Percentiles rank a stretch among this genome's conserved stretches.
Conservation (phyloP, 2,888 invertebrate species). For the Portevinia maculata region DNA sequence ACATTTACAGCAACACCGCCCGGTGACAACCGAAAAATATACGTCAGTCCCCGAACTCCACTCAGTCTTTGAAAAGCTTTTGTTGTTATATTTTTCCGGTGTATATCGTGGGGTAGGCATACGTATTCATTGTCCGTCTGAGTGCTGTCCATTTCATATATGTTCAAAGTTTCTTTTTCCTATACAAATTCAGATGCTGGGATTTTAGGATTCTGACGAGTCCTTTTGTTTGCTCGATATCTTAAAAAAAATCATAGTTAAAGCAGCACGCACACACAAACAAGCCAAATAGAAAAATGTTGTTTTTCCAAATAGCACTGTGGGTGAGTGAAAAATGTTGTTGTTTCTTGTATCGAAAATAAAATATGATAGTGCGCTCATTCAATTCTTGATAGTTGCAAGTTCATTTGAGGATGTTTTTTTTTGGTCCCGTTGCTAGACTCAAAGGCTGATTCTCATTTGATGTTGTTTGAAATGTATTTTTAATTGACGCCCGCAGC, state of each 20-base stretch:
- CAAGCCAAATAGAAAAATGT: neutral
- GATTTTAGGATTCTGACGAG: constrained; percentile 23
- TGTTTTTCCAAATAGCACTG: too few species aligned
- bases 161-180: constrained; percentile 10
- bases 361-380: too few species aligned
- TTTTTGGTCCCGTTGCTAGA: too few species aligned
- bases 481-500: too few species aligned
- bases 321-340: too few species aligned
- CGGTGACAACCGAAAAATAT: constrained; percentile 35
- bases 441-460: too few species aligned
- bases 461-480: too few species aligned
- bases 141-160: too few species aligned
- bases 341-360: too few species aligned
- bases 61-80: constrained; percentile 20
- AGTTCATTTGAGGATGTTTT: too few species aligned
- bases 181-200: constrained; percentile 29
- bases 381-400: too few species aligned
- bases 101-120: constrained; percentile 1
- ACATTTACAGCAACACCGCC: constrained; percentile 31
- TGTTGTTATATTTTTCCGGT: too few species aligned
- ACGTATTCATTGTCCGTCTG: constrained; percentile 30
- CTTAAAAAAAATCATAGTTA: constrained; percentile 31
- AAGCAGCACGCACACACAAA: neutral
- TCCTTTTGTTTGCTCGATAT: constrained; percentile 35
- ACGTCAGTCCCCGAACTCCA: neutral